phyloP scores from a whole-genome alignment of 2,797 vertebrate species.

The Aotus griseimembra region DNA sequence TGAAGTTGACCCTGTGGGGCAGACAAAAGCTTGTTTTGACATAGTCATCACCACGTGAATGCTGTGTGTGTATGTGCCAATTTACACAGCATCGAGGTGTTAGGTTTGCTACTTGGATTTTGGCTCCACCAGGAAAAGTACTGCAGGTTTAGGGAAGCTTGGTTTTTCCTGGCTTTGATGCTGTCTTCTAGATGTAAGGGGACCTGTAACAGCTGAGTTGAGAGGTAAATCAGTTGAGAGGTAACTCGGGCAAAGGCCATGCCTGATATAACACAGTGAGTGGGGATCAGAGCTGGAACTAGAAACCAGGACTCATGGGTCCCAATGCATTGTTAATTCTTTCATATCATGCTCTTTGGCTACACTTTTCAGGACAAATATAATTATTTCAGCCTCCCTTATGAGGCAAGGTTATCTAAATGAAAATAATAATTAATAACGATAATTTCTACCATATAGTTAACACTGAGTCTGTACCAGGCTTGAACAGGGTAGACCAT shows the following conservation, averaged over 20 bases:
- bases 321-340: rapidly evolving
- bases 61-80: conserved; percentile 59
- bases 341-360: not conserved
- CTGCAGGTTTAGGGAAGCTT: not conserved
- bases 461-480: not conserved
- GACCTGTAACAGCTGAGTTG: not conserved
- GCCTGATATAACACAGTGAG: no score
- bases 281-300: not conserved
- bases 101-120: conserved; percentile 64
- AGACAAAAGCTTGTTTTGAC: conserved; percentile 81
- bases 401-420: not conserved
- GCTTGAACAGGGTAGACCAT: not conserved
- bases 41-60: conserved; percentile 68
- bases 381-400: not conserved
- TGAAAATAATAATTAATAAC: not conserved
- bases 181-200: not conserved
- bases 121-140: not conserved
- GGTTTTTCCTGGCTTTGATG: not conserved
- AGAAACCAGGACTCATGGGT: not conserved
- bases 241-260: no score
- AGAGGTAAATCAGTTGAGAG: not conserved
- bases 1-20: conserved; percentile 74
- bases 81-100: conserved; percentile 68
- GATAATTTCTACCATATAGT: no score
- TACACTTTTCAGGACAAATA: not conserved